A percentile compares a stretch with the other conserved stretches of the same genome.
Evolutionary conservation across 2,888 invertebrate species (phyloP).

Genomic region (Graphium colonna): DNA sequence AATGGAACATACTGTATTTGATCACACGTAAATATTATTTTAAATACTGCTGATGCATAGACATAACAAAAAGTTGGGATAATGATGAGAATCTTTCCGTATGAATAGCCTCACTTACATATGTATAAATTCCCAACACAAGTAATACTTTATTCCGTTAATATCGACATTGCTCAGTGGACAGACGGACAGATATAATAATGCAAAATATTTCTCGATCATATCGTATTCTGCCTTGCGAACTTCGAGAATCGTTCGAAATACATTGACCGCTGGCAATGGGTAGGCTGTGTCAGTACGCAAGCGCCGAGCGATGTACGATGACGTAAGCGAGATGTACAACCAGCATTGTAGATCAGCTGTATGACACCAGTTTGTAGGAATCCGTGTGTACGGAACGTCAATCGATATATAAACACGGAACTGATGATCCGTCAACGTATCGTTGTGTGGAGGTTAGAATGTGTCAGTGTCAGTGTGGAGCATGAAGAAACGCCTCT

Average conservation of each 20-base stretch:
- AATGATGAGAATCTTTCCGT: no score
- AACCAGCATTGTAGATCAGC: background rate
- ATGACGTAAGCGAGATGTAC: constrained; percentile 17
- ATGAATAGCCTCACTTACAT: no score
- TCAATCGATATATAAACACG: constrained; percentile 9
- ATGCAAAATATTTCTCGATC: constrained; percentile 9
- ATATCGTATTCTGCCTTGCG: constrained; percentile 13
- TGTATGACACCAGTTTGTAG: constrained; percentile 13
- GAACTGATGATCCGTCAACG: background rate
- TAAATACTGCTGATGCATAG: no score
- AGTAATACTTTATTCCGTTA: no score
- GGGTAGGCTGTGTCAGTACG: constrained; percentile 6
- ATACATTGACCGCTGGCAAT: constrained; percentile 22
- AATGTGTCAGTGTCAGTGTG: background rate
- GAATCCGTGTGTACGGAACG: constrained; percentile 22
- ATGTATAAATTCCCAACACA: no score
- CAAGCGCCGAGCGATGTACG: constrained; percentile 22
- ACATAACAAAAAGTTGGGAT: no score
- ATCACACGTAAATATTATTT: no score
- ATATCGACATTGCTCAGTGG: no score
- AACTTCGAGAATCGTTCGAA: background rate
- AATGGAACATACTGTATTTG: no score
- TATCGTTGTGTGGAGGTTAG: background rate
- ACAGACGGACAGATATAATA: background rate
- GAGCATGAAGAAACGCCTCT: constrained; percentile 23